Evolutionary conservation across 2,888 invertebrate species (phyloP), one percentile per base, ranked within the genome.

Genomic region (Eurytoma adleriae): DNA sequence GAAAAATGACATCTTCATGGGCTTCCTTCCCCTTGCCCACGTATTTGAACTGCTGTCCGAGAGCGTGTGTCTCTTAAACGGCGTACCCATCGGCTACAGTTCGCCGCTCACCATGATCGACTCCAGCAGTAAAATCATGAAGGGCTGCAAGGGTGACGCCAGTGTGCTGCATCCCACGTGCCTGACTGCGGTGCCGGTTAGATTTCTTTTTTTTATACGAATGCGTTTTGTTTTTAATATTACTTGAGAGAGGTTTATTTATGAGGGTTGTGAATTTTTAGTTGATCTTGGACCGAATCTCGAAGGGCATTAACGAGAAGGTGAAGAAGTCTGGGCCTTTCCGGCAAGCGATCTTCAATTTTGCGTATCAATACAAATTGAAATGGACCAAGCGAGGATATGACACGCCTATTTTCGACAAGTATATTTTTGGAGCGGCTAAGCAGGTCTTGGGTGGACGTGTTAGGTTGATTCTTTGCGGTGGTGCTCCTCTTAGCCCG

Each of bases 251-350:
- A n/a, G 4, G 16, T n/a, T 4, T 40, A 1, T 10, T 24, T 59
- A 54, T 30, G 54, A 20, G 48, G 16, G 74, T 78, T 66, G 56
- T 72, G 7, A 77, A 74, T 52, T 88, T 89, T 2, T 92, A 98
- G 97, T 92, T 99, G 73, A 98, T 99, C 86, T 94, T 99, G 92
- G 99, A 99, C 92, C 95, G 99, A 87, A 97, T 99, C 89, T 98
- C 98, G 88, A 99, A 99, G 92, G 97, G 96, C 85, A 97, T 99
- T 82, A 97, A 97, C 89, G 98, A 99, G 88, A 98, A 97, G 90
- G 96, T 99, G 73, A 94, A 95, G 71, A 95, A 95, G 85, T 95
- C 96, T 77, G 95, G 97, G 13, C 92, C 93, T 64, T 92, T 98
- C 81, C 94, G 95, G 78, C 94, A 95, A 89, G 95, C 96, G 0